A percentile compares a stretch with the other conserved stretches of the same genome.
phyloP scores from a whole-genome alignment of 2,113 vertebrate genomes.

The Loxodonta africana region DNA sequence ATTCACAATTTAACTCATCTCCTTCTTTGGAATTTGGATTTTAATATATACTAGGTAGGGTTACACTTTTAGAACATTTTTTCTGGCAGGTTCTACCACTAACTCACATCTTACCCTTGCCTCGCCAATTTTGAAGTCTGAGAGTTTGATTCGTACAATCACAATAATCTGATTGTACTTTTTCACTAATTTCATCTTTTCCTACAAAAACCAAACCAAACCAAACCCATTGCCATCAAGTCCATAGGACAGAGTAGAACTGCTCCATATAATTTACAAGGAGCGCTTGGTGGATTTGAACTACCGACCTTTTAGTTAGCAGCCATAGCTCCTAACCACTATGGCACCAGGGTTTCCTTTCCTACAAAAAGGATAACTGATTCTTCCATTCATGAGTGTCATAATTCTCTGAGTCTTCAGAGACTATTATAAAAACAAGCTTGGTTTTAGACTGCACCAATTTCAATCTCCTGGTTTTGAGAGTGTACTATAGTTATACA shows the following conservation, averaged over 20 bases:
- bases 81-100: not conserved
- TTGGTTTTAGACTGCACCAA: not conserved
- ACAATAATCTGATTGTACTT: not conserved
- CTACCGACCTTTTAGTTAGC: too few species aligned
- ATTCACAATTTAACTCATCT: not conserved
- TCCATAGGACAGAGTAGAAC: too few species aligned
- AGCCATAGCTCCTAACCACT: too few species aligned
- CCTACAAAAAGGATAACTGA: not conserved
- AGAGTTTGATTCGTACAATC: conserved; percentile 13
- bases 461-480: not conserved
- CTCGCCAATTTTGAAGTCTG: not conserved
- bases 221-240: too few species aligned
- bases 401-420: not conserved
- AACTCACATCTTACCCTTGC: not conserved
- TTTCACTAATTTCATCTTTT: not conserved
- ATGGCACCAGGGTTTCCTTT: too few species aligned
- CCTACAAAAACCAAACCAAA: not conserved
- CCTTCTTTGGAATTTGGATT: not conserved
- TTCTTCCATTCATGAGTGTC: not conserved
- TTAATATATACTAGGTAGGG: not conserved
- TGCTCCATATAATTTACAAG: too few species aligned
- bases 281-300: too few species aligned
- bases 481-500: too few species aligned
- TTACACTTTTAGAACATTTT: not conserved
- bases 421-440: not conserved